Evolutionary conservation across 1,140 invertebrate genomes (phyloP).

Genomic region (Lucilia sericata): DNA sequence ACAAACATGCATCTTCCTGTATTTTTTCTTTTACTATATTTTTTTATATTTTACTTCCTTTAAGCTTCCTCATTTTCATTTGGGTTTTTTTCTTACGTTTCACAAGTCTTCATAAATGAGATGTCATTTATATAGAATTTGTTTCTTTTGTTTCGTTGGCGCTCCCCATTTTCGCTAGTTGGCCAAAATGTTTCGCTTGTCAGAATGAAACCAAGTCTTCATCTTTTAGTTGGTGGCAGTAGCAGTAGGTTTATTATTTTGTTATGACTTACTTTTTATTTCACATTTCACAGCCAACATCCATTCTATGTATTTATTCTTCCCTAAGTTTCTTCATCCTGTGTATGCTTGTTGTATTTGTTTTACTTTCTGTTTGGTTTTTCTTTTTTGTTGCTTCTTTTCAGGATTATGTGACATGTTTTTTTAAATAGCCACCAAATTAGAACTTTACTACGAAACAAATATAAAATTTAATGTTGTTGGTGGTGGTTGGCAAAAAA

Average conservation of each 20-base stretch:
- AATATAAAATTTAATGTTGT: background rate
- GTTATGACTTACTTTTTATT: constrained; percentile 27
- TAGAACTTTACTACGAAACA: constrained; percentile 15
- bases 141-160: background rate
- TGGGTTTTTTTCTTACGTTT: background rate
- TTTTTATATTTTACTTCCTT: background rate
- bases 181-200: background rate
- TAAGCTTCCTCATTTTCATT: background rate
- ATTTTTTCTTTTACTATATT: background rate
- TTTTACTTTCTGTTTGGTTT: background rate
- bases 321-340: background rate
- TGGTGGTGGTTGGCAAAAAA: background rate
- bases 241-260: constrained; percentile 7
- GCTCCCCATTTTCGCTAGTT: background rate
- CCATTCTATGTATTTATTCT: background rate
- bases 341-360: background rate
- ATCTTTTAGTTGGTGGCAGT: background rate
- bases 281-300: constrained; percentile 20
- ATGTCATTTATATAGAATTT: background rate
- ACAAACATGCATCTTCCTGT: constrained; percentile 14
- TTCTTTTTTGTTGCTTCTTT: background rate
- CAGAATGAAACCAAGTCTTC: background rate
- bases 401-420: constrained; percentile 18
- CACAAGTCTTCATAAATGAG: background rate
- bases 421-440: constrained; percentile 29